These are phyloP conservation scores for Luperina testacea DNA, from an alignment of 2,888 invertebrate species.

Conservation along the genomic window DNA sequence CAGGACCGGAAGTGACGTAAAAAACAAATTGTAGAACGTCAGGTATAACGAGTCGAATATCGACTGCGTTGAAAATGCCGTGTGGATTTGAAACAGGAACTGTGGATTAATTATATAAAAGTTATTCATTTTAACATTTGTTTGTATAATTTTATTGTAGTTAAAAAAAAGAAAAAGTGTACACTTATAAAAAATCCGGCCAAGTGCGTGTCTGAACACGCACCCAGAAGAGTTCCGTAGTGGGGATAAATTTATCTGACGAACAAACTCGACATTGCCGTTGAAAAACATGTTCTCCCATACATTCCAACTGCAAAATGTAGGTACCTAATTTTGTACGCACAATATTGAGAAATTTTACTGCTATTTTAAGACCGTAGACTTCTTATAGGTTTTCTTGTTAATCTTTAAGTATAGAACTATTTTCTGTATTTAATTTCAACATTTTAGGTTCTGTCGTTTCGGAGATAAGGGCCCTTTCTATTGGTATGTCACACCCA, in stretches of 20 bases:
- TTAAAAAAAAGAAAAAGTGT: background rate
- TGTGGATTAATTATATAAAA: conserved; percentile 67
- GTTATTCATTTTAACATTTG: background rate
- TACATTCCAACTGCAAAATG: background rate
- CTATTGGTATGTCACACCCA: background rate
- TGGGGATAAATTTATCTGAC: background rate
- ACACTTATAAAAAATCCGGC: background rate
- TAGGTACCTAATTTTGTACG: background rate
- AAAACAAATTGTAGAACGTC: conserved; percentile 94
- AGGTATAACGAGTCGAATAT: conserved; percentile 94
- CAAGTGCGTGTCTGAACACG: background rate
- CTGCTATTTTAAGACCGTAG: background rate
- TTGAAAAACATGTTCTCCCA: background rate
- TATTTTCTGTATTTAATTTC: background rate
- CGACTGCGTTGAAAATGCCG: conserved; percentile 91
- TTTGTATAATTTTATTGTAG: background rate
- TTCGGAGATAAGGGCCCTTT: background rate
- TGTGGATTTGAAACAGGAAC: conserved; percentile 90
- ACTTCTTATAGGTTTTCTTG: background rate
- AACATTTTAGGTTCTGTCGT: background rate
- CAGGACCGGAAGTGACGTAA: conserved; percentile 94
- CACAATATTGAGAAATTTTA: background rate
- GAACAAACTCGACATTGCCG: background rate
- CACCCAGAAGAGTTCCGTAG: background rate
- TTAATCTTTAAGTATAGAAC: background rate